Evolutionary conservation across 2,797 vertebrate genomes (phyloP), one percentile per base, ranked within the genome.

Genomic region (Takifugu ocellatus): DNA sequence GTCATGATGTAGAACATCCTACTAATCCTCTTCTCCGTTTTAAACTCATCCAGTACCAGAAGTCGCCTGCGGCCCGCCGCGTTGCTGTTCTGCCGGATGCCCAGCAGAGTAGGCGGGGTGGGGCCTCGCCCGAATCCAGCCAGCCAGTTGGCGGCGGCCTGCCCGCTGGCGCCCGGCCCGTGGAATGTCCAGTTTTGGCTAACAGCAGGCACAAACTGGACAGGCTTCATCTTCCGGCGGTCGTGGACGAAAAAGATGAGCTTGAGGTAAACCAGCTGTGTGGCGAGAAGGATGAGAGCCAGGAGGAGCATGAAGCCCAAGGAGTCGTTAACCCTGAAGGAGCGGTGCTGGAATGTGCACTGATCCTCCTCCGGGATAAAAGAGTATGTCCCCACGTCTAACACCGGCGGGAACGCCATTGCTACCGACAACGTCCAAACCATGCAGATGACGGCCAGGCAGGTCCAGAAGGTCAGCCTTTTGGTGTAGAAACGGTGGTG

Each of bases 1-100:
- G 97, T 99, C 94, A 99, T 99, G 88, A 98, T 94, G 91, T 99
- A 99, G 94, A 99, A 99, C 97, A 99, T 99, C 93, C 97, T 95
- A 90, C 97, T 98, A 92, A 99, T 98, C 90, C 97, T 93, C 91
- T 99, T 99, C 92, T 99, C 97, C 68, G 97, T 98, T 93, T 99
- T 99, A 91, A 99, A 99, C 84, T 99, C 97, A 63, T 99, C 97
- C 92, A 99, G 89, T 73, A 99, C 97, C 88, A 99, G 91, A 50
- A 99, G 94, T 83, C 97, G 93, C 85, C 97, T 90, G 86, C 97
- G 93, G 88, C 96, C 94, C 2, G 94, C 95, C 74, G 96, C 95
- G 80, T 98, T 98, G 83, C 95, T 93, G 69, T 99, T 99, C 78
- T 99, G 97, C 86, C 97, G 91, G 90, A 99, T 99, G 74, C 97